Evolutionary conservation across 2,797 vertebrate species (phyloP), one percentile per base, ranked within the genome.

Genomic region (Cossypha polioptera): DNA sequence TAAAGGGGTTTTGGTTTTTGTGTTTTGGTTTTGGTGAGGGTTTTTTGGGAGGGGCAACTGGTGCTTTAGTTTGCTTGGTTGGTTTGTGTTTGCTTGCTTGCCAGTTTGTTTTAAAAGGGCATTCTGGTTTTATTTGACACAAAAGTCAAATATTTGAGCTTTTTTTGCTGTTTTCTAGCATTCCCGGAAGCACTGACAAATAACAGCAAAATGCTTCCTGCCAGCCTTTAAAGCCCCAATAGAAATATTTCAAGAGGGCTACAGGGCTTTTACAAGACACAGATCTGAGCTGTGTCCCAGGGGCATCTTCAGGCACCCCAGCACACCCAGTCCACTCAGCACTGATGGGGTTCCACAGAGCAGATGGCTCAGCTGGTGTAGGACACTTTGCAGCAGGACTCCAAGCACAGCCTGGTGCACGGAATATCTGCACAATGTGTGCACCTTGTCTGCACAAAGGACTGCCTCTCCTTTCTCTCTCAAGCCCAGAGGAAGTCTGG

Each of bases 271-370:
- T 22, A 38, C 3, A 48, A 58, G 59, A 14, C 1, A 1, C 13
- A 62, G 31, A 38, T 10, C 21, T 2, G 1, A 59, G 21, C 16
- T 19, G 10, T 50, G 65, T 48, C 29, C 29, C 43, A 54, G 10
- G n/a, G 53, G 20, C 29, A 50, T 29, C 71, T 40, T 36, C 63
- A 65, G 67, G 48, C 13, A 21, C 13, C 24, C 28, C 73, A 21
- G 26, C 2, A 0, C 2, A 8, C 1, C 3, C 22, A 12, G 38
- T 31, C 7, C 29, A 4, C 22, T 48, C 33, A 13, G 53, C 4
- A 2, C 48, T 18, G 31, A 3, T 5, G 48, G 10, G 13, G 3
- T 26, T 48, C 28, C 69, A 9, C 10, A 9, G 33, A 31, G 43
- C 13, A 5, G 35, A 13, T 11, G 65, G 22, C 25, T 36, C 72